Evolutionary conservation across 2,113 vertebrate species (phyloP).

Genomic region (Maccullochella peelii): DNA sequence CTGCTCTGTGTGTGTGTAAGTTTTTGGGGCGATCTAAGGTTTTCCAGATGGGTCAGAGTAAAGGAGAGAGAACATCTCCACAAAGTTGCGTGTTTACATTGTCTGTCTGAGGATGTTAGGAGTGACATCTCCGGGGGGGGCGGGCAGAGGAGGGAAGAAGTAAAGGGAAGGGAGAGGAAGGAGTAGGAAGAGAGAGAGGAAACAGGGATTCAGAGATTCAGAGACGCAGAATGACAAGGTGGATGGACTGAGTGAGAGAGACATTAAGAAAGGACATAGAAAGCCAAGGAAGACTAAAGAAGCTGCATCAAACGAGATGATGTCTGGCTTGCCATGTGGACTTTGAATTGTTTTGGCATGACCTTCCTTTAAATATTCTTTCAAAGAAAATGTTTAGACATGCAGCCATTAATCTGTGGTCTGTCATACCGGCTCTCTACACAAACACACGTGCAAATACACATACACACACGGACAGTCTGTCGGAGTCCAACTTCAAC

Average conservation of each 20-base stretch:
- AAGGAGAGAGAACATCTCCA: constrained; percentile 49
- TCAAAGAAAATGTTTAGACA: constrained; percentile 78
- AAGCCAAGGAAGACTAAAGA: constrained; percentile 2
- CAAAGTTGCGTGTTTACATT: constrained; percentile 63
- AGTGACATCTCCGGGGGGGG: constrained; percentile 53
- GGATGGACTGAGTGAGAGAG: constrained; percentile 13
- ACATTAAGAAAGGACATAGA: constrained; percentile 11
- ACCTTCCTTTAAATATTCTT: constrained; percentile 57
- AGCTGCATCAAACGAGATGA: constrained; percentile 16
- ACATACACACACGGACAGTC: neutral
- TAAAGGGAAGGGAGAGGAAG: neutral
- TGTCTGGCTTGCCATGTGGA: constrained; percentile 50
- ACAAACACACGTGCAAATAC: constrained; percentile 21
- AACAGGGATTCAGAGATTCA: constrained; percentile 26
- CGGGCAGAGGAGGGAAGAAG: neutral
- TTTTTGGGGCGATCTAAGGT: constrained; percentile 64
- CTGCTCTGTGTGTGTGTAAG: constrained; percentile 48
- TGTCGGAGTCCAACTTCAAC: constrained; percentile 42
- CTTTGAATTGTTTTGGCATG: constrained; percentile 55
- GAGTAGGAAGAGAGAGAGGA: constrained; percentile 5
- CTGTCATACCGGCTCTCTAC: constrained; percentile 52
- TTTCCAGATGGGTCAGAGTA: constrained; percentile 73
- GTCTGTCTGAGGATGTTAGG: constrained; percentile 68
- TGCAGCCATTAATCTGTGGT: constrained; percentile 57
- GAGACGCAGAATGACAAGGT: neutral